Evolutionary conservation across 2,888 invertebrate genomes (phyloP), one percentile per base, ranked within the genome.

Genomic region (Hirtodrosophila trivittata): DNA sequence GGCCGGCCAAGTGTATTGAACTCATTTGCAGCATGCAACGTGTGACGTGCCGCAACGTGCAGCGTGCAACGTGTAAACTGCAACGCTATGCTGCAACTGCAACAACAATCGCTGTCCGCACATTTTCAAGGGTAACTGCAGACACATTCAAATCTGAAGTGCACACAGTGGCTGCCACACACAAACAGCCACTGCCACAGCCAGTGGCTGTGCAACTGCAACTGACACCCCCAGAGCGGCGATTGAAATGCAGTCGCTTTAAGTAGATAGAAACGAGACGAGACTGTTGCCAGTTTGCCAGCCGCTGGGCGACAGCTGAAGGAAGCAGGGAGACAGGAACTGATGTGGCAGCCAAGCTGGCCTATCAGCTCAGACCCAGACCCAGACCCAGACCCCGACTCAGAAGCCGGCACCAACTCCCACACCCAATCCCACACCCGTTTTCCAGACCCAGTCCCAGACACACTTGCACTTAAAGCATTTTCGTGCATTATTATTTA

Each of bases 401-500:
- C 30, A 25, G 41, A 38, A n/a, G 25, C 25, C 7, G 3, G 25
- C 25, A 25, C n/a, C n/a, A n/a, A n/a, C 5, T 21, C 18, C 5
- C 32, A 32, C 3, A 3, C 18, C 18, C 32, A n/a, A 32, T 10
- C 10, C 12, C 32, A 32, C n/a, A 3, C 37, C 37, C 18, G 18
- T 3, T 3, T 21, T 5, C 7, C 54, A 39, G 14, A n/a, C 30
- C 1, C 50, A 37, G 45, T 10, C 39, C 8, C 51, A 69, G 54
- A 69, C 52, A 49, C 42, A 47, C 47, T 54, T 67, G 73, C 69
- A 75, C 66, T 86, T 83, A 70, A 86, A 86, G 81, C 75, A 73
- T 73, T 77, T 86, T 83, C 81, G 77, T 80, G 86, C 86, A 81
- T 69, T 83, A 87, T 86, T 86, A 86, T 87, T 87, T 86, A 86